Conservation (phyloP, 2,797 vertebrate genomes). For the Chiloscyllium punctatum region DNA sequence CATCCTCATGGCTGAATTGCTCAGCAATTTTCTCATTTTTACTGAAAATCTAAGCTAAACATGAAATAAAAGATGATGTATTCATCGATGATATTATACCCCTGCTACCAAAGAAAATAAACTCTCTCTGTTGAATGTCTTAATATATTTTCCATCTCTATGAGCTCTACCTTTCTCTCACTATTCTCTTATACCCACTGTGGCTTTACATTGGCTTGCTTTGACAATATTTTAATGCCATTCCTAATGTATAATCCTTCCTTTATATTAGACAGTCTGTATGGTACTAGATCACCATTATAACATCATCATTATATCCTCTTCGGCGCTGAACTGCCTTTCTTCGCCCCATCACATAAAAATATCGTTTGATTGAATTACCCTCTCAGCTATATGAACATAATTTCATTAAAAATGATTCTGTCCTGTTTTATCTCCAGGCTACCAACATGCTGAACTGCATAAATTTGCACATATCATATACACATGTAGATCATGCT, state of each 20-base stretch:
- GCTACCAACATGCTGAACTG: slow-evolving; percentile 2
- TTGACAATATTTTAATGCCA: neutral
- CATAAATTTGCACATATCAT: slow-evolving; percentile 31
- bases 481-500: slow-evolving; percentile 9
- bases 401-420: slow-evolving; percentile 33
- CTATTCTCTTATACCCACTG: neutral
- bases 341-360: slow-evolving; percentile 14
- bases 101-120: neutral
- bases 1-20: neutral
- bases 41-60: neutral
- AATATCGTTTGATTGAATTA: slow-evolving; percentile 25
- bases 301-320: neutral
- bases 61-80: neutral
- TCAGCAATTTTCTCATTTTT: neutral
- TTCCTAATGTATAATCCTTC: neutral
- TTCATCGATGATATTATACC: neutral
- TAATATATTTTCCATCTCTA: neutral
- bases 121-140: neutral
- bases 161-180: neutral
- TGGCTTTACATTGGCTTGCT: neutral
- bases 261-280: neutral
- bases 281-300: slow-evolving; percentile 14
- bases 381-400: slow-evolving; percentile 23
- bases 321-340: neutral
- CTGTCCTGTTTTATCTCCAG: slow-evolving; percentile 20